Base-by-base conservation (phyloP, 2,113 vertebrate species). In the Elephas maximus region DNA sequence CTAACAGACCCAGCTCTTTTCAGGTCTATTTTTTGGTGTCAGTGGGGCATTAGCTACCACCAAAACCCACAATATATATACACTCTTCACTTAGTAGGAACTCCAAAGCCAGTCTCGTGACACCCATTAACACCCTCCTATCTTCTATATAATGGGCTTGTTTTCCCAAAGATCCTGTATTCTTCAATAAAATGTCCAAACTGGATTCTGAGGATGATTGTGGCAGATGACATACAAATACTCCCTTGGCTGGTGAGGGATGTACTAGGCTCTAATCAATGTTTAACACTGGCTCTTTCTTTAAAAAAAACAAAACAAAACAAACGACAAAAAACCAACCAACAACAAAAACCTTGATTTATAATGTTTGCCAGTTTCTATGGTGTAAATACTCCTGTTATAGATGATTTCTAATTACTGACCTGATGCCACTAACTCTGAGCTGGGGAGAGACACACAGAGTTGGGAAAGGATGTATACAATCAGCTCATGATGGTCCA, bases 401-500 rank as follows among this genome's bases (percentile, higher is more conserved):
- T 28, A 37, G 41, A 14, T 62, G 37, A 65, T 41, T 89, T 63
- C 1, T 17, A 26, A 80, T 28, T 85, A 23, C 30, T 73, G 14
- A n/a, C 23, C 15, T 6, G 14, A 67, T 1, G 37, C 51, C 51
- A 30, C 44, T 30, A 69, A n/a, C 33, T 33, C 65, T 51, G 28
- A 41, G 21, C 26, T 20, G 21, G 30, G 48, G n/a, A 44, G 33
- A 85, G 41, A 23, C 18, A 41, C 8, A 6, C 24, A 24, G 45
- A 14, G 18, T 18, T 33, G 21, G 65, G 5, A 63, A 51, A 65
- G 45, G 20, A 48, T 11, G 8, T 23, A 23, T 37, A 24, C 0
- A 0, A 30, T 14, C 18, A 44, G 63, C 44, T 6, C 1, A 12
- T 0, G 0, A 2, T 3, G 10, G 41, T 1, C 24, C 7, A 30